Evolutionary conservation across 2,113 vertebrate species (phyloP).

Genomic region (Brienomyrus brachyistius): DNA sequence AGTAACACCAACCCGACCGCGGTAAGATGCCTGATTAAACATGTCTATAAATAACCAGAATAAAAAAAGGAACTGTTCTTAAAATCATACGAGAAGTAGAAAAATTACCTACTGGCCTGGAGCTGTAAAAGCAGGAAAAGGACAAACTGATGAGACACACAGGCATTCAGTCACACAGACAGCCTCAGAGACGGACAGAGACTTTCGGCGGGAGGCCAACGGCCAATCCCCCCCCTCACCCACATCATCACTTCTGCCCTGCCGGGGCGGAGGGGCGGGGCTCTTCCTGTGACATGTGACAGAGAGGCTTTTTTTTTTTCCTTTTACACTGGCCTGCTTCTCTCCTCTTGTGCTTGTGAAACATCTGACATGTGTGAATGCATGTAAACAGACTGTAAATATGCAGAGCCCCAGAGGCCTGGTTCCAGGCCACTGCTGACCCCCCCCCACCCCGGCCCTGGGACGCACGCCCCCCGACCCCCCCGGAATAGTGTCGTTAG

Average conservation of each 20-base stretch:
- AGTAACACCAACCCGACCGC: constrained; percentile 68
- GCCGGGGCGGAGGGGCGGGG: neutral
- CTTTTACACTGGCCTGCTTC: neutral
- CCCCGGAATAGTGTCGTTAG: neutral
- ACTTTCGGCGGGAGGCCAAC: neutral
- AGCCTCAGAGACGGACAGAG: neutral
- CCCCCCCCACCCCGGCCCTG: neutral
- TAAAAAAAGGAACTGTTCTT: constrained; percentile 78
- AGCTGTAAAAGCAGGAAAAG: constrained; percentile 82
- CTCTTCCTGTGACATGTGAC: neutral
- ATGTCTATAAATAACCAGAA: constrained; percentile 97
- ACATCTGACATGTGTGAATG: neutral
- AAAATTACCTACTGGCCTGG: constrained; percentile 78
- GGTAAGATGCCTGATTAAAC: constrained; percentile 78
- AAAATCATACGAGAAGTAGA: constrained; percentile 92
- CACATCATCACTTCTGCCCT: neutral
- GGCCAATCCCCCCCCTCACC: too few species aligned
- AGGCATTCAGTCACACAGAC: constrained; percentile 91
- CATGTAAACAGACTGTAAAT: neutral
- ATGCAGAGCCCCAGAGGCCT: neutral
- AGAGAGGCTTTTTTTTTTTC: neutral
- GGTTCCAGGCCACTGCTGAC: neutral
- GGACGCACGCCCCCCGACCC: neutral
- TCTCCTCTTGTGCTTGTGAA: neutral
- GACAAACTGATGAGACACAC: constrained; percentile 65